phyloP scores from a whole-genome alignment of 2,113 vertebrate genomes.

The Synchiropus splendidus region DNA sequence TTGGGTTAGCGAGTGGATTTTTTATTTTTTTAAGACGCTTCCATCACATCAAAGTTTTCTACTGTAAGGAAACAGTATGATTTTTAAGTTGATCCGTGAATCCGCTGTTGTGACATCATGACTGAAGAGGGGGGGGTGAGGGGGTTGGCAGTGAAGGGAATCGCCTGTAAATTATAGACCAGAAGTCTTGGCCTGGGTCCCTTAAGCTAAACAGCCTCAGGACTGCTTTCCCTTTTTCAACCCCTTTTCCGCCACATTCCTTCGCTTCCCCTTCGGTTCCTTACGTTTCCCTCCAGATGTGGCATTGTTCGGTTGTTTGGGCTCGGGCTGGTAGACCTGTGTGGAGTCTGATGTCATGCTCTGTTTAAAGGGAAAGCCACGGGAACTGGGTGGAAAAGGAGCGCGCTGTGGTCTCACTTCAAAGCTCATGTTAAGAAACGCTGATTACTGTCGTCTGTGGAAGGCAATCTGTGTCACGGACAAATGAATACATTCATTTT shows the following conservation, averaged over 20 bases:
- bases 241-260: conserved; percentile 55
- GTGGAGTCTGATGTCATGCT: conserved; percentile 60
- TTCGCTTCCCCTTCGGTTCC: conserved; percentile 33
- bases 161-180: conserved; percentile 55
- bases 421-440: conserved; percentile 39
- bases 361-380: conserved; percentile 61
- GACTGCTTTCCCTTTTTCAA: conserved; percentile 52
- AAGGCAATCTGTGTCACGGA: conserved; percentile 52
- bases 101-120: conserved; percentile 25
- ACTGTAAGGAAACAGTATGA: no score
- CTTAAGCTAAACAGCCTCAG: conserved; percentile 50
- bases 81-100: conserved; percentile 1
- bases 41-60: no score
- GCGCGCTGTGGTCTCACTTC: conserved; percentile 39
- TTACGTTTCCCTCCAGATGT: conserved; percentile 58
- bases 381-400: conserved; percentile 47
- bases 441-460: conserved; percentile 42
- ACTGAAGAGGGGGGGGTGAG: conserved; percentile 12
- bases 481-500: conserved; percentile 53
- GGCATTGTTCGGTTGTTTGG: conserved; percentile 65
- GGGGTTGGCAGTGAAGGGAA: conserved; percentile 28
- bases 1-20: no score
- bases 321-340: conserved; percentile 50
- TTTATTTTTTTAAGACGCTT: no score
- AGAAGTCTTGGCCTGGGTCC: conserved; percentile 48